Base-by-base conservation (phyloP, 2,888 invertebrate genomes). In the Notocelia uddmanniana region DNA sequence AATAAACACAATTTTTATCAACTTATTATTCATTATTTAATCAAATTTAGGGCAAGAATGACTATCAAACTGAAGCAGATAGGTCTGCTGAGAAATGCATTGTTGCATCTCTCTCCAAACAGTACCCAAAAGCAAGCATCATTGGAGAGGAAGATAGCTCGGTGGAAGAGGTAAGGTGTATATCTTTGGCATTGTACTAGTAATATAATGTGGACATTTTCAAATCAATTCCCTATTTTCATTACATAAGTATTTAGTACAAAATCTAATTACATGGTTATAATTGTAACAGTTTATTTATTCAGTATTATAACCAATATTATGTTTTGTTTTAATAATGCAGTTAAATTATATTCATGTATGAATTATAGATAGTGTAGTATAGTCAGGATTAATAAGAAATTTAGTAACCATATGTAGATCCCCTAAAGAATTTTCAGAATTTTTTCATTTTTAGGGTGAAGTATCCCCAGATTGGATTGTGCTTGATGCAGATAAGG, bases 1-100 rank as follows among this genome's bases (percentile, higher is more conserved):
- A n/a, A n/a, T n/a, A n/a, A n/a, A n/a, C n/a, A n/a, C n/a, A n/a
- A n/a, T n/a, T n/a, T n/a, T n/a, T n/a, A n/a, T n/a, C n/a, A n/a
- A n/a, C n/a, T 13, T 37, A 37, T 37, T 37, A 13, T 37, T 37
- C 37, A 37, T 13, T 37, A 37, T 50, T 63, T 60, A 5, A 54
- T 5, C 45, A 34, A 57, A 73, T 85, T 67, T 81, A 97, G 96
- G 98, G 97, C 21, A 96, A 96, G 84, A 97, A 98, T 94, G 99
- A 99, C 91, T 95, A 98, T 55, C 99, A 99, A 94, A 99, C 99
- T 5, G 98, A 99, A 93, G 99, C 99, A 8, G 99, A 99, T 87
- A 95, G 99, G 76, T 97, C 97, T 34, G 99, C 98, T 0, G 99
- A 99, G 89, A 95, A 95, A 76, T 98, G 98, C 85, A 99, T 99